Percentiles rank a stretch among this genome's conserved stretches.
phyloP scores from a whole-genome alignment of 2,888 invertebrate species.

The Melinopterus prodromus region DNA sequence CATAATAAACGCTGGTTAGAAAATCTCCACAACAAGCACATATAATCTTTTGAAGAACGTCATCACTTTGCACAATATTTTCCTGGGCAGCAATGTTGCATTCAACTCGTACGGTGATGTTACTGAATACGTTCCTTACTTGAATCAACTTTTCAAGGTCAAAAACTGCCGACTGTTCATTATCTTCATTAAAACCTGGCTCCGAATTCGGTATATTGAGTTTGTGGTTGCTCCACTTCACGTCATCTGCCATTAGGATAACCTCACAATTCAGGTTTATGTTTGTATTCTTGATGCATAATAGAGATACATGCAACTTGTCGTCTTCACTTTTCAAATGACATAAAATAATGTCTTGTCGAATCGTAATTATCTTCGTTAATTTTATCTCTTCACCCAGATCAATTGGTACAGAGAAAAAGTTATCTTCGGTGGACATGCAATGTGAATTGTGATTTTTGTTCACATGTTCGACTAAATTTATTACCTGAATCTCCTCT shows the following conservation, averaged over 20 bases:
- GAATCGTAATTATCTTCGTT: not conserved
- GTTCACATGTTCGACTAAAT: not conserved
- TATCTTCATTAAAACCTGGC: too few species aligned
- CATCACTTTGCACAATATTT: too few species aligned
- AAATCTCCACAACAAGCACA: too few species aligned
- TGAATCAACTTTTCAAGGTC: too few species aligned
- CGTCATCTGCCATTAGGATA: not conserved
- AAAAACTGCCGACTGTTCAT: too few species aligned
- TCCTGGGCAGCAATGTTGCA: too few species aligned
- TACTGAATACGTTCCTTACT: too few species aligned
- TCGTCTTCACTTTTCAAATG: not conserved
- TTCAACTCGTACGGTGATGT: too few species aligned
- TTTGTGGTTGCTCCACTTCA: too few species aligned
- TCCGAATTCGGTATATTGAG: too few species aligned
- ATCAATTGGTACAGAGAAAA: not conserved
- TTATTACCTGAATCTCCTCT: not conserved
- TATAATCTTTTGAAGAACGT: too few species aligned
- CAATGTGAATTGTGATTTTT: not conserved
- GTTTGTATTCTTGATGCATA: not conserved
- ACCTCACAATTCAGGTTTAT: not conserved
- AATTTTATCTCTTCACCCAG: not conserved
- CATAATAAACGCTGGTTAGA: too few species aligned
- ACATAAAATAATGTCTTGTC: not conserved
- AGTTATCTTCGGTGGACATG: not conserved
- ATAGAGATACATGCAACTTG: not conserved